Base-by-base conservation (phyloP, 2,888 invertebrate species). In the Hermodice carunculata region DNA sequence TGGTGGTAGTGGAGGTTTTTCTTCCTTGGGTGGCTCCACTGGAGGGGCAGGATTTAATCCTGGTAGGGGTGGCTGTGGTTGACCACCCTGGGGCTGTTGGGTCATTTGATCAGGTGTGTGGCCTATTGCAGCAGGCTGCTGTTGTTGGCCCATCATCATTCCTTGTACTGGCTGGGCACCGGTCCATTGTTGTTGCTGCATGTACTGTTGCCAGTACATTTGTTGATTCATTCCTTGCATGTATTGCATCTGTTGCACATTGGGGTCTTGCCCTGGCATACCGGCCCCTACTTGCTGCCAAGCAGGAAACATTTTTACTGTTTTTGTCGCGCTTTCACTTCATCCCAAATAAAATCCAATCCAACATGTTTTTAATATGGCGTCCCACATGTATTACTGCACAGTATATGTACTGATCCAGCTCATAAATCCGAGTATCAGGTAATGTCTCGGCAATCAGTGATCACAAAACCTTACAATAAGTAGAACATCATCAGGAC, bases 1-100 rank as follows among this genome's bases (percentile, higher is more conserved):
- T 42, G 80, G 77, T 5, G 82, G 82, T 29, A 82, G 69, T 4
- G 82, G 82, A 3, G 83, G 82, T 51, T 78, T 78, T 32, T 76
- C 78, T 37, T 80, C 79, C n/a, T 72, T 31, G 61, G 78, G 53
- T 31, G 76, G 74, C n/a, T 77, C 71, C 24, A 70, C 62, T n/a
- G 78, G 75, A 4, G 80, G 81, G 4, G 79, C 76, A 4, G 77
- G 74, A 48, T 73, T 69, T 14, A 67, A 57, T 17, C 53, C 53
- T 37, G 22, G 28, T 40, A n/a, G n/a, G n/a, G 43, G 57, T 19
- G 28, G 11, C 42, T n/a, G 29, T 24, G n/a, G 22, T n/a, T 14
- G 19, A 22, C 26, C 24, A 22, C 19, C 6, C 19, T 24, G 6
- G 28, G 42, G 43, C 19, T 24, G 59, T 26, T 46, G 59, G 8